Evolutionary conservation across 2,113 vertebrate species (phyloP), one percentile per base, ranked within the genome.

Genomic region (Boulengeromyrus knoepffleri): DNA sequence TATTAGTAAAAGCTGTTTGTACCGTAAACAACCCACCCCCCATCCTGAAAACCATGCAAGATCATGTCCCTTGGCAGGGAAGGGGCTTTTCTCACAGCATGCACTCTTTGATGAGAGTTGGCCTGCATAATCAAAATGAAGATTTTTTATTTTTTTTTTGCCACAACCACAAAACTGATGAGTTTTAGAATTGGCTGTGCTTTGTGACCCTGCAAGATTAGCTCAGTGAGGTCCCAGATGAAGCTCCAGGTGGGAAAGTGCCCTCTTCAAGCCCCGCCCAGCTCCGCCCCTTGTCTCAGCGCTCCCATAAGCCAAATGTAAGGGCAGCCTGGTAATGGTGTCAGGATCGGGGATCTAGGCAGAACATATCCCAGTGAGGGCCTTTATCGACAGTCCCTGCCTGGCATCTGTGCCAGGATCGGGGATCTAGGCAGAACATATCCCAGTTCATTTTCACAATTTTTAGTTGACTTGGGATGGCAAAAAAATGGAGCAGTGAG

Each of bases 191-290:
- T 21, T 42, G 45, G n/a, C 15, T 87, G 12, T 24, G 24, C 56
- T 66, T 19, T 9, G 58, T 45, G 13, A 31, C 31, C 12, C 31
- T 45, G 10, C 39, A 12, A 46, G 47, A n/a, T 49, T 5, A 13
- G 21, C 19, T 31, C n/a, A 24, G 21, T 53, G 27, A 42, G 49
- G 21, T 84, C 31, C 50, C 19, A 62, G 89, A 70, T 47, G 66
- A 45, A 17, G 24, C 74, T 39, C 27, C 45, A 24, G 27, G 89
- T 90, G 53, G 89, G 83, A 90, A 86, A 90, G 83, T 86, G 39
- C 9, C 74, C 31, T 15, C n/a, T 87, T 45, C 50, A 50, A 53
- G 17, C 27, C 47, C 17, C 4, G 49, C 31, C 15, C 12, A 27
- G 24, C 19, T 49, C n/a, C 3, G 17, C 24, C 56, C 88, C 70